Evolutionary conservation across 2,888 invertebrate species (phyloP), one percentile per base, ranked within the genome.

Genomic region (Xanthia icteritia): DNA sequence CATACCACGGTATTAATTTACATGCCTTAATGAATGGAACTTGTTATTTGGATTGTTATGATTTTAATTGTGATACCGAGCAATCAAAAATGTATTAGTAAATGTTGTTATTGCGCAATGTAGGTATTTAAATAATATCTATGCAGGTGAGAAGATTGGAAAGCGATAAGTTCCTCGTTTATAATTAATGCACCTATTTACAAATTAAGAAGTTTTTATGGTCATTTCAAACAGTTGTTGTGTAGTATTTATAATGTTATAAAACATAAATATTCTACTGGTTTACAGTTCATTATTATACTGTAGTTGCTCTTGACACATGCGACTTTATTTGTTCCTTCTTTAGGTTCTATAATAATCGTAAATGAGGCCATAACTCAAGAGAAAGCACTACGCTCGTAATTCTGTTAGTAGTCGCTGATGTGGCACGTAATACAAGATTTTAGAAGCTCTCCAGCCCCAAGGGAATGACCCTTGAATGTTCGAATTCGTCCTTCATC

Each of bases 1-100:
- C 92, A 92, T 93, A 93, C 93, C 91, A 92, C 89, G 90, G 92
- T 93, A 96, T 95, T 95, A 92, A 95, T 95, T 95, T 94, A 94
- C 93, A 93, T 93, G 92, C 88, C 90, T 89, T 93, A 94, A 95
- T 94, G 92, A 95, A 93, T 92, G 85, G 90, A 90, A 92, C 92
- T 92, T 91, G 91, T 92, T 92, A 89, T 92, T 93, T 88, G 81
- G 79, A 86, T 88, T 86, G 86, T 88, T 86, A 83, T 78, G 90
- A 92, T 92, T 93, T 87, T 88, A 89, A 90, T 90, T 89, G 87
- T 90, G 88, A 88, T 89, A 89, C 84, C 76, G 77, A 82, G 83
- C 81, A 86, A 90, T 87, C 83, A 87, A 88, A 88, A 82, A 88
- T 87, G 75, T 88, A 88, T 88, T 87, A 88, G 82, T 73, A 75